phyloP scores from a whole-genome alignment of 1,140 invertebrate genomes.

The Zelostemma sp. region DNA sequence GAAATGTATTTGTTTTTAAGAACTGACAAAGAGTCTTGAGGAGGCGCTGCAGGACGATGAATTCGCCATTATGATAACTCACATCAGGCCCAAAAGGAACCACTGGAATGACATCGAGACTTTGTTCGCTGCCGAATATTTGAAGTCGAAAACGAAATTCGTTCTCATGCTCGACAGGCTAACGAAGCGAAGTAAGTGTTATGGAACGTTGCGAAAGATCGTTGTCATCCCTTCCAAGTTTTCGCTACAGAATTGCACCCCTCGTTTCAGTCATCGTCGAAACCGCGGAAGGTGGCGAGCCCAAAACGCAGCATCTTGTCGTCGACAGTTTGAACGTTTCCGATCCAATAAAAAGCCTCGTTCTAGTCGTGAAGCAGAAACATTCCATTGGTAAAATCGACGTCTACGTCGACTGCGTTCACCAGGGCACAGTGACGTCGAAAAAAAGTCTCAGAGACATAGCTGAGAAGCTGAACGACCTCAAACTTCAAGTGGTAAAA shows the following conservation, averaged over 20 bases:
- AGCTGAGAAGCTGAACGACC: conserved; percentile 33
- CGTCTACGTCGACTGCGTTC: conserved; percentile 73
- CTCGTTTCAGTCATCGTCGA: conserved; percentile 72
- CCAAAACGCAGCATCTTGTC: conserved; percentile 68
- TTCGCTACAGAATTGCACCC: no score
- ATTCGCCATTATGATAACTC: conserved; percentile 74
- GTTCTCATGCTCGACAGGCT: conserved; percentile 76
- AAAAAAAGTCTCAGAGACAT: conserved; percentile 70
- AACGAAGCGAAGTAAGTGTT: conserved; percentile 73
- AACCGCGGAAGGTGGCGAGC: conserved; percentile 68
- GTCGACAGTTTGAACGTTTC: conserved; percentile 70
- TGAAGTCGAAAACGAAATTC: conserved; percentile 74
- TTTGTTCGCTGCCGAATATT: conserved; percentile 76
- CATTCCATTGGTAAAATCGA: conserved; percentile 70
- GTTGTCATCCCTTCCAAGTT: no score
- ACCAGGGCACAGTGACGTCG: conserved; percentile 70
- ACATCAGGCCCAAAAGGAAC: conserved; percentile 73
- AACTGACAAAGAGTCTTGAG: conserved; percentile 71
- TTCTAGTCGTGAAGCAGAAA: conserved; percentile 71
- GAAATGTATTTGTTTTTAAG: conserved; percentile 70
- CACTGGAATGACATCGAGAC: conserved; percentile 71
- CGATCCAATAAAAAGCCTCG: conserved; percentile 68
- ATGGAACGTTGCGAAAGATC: not conserved
- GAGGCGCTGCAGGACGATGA: conserved; percentile 73
- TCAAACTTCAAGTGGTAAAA: conserved; percentile 49